phyloP scores from a whole-genome alignment of 2,888 invertebrate genomes.

The Pandemis heparana region DNA sequence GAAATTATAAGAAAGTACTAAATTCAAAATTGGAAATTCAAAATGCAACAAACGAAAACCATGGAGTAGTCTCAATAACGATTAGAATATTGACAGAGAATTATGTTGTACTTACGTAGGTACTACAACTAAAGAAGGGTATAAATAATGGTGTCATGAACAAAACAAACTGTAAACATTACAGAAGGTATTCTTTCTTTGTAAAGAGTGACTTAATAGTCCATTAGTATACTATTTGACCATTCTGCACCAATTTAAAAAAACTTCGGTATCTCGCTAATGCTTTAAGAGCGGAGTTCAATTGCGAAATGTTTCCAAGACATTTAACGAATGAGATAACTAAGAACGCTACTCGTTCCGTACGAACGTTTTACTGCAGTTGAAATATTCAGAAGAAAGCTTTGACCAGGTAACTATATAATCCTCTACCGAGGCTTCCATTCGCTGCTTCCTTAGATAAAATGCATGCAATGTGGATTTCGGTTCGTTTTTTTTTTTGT shows the following conservation, averaged over 20 bases:
- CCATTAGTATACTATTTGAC: neutral
- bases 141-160: too few relatives aligned
- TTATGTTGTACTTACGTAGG: too few relatives aligned
- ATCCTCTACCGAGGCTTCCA: conserved; percentile 33
- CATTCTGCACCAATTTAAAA: conserved; percentile 21
- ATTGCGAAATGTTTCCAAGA: conserved; percentile 43
- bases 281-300: conserved; percentile 39
- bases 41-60: neutral
- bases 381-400: conserved; percentile 44
- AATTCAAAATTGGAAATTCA: neutral
- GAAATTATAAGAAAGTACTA: too few relatives aligned
- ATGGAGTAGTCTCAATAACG: neutral
- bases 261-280: conserved; percentile 17
- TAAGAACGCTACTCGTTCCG: conserved; percentile 33
- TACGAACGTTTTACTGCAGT: conserved; percentile 42
- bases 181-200: neutral
- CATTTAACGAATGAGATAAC: conserved; percentile 44
- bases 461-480: conserved; percentile 30
- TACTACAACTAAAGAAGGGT: too few relatives aligned
- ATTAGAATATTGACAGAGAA: neutral
- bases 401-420: conserved; percentile 42
- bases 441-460: conserved; percentile 36
- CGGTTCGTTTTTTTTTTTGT: neutral
- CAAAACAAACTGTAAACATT: neutral
- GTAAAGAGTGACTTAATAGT: neutral